Base-by-base conservation (phyloP, 2,797 vertebrate genomes). In the Eidolon dupreanum region DNA sequence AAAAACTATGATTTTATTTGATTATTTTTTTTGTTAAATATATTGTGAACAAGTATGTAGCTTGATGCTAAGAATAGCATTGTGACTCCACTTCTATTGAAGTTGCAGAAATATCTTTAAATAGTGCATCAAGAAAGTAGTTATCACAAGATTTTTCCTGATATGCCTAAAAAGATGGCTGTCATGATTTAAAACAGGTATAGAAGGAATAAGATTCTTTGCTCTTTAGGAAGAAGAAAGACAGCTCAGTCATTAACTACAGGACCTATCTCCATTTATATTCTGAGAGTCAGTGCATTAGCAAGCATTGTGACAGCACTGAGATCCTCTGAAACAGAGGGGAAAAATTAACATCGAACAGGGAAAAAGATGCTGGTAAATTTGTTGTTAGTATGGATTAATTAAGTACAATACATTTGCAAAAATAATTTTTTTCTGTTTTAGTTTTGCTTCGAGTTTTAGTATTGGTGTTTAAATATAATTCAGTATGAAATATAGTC, bases 211-310 rank as follows among this genome's bases (percentile, higher is more conserved):
- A 43, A 22, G 15, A 71, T 7, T n/a, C 41, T 43, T 82, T 24
- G 41, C 26, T 55, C 85, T 82, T 8, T 53, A 59, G 31, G 31
- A n/a, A 53, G 17, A 86, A 82, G 22, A 43, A 41, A 68, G n/a
- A n/a, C n/a, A 87, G 33, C 26, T 26, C 6, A 16, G 4, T 46
- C 13, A 28, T 33, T 5, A 15, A 1, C 8, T 2, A 38, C 15
- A 73, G 84, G 43, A 8, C 15, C 3, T 2, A 7, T 24, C 49
- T 33, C 41, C 38, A 17, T 28, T 13, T 65, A 16, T 28, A 59
- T 16, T 13, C 38, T 5, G 13, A 65, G 46, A 41, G 41, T 33
- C 26, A 1, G 0, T 8, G 17, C 2, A 0, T n/a, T 55, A 31
- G 49, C 16, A 81, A 73, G 26, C 24, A 0, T 31, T 46, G 46